Evolutionary conservation across 92 coral and sea anemone species (phyloP).

Genomic region (Porites lobata): DNA sequence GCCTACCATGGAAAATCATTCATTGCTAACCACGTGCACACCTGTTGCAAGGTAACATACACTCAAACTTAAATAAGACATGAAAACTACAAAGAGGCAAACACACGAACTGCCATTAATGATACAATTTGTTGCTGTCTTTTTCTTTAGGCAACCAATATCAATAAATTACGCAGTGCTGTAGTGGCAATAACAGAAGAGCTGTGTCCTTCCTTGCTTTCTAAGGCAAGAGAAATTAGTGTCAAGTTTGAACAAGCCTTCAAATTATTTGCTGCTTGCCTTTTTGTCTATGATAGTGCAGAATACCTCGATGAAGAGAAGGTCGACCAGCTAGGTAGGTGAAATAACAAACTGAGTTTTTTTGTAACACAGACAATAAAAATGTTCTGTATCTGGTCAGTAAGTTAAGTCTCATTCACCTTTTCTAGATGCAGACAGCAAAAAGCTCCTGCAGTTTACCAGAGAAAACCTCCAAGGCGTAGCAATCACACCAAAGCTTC

Average conservation of each 20-base stretch:
- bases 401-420: too few relatives aligned
- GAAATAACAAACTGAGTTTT: neutral
- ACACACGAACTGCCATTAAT: too few relatives aligned
- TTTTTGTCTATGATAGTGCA: constrained; percentile 44
- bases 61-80: too few relatives aligned
- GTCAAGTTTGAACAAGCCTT: constrained; percentile 34
- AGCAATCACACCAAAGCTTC: constrained; percentile 43
- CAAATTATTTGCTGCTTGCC: constrained; percentile 44
- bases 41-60: too few relatives aligned
- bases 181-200: constrained; percentile 1
- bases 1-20: constrained; percentile 4
- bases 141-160: too few relatives aligned
- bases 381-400: too few relatives aligned
- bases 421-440: constrained; percentile 28
- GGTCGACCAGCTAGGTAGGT: constrained; percentile 30
- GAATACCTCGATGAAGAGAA: constrained; percentile 36
- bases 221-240: constrained; percentile 49
- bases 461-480: constrained; percentile 18
- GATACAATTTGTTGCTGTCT: too few relatives aligned
- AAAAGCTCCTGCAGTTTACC: neutral
- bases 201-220: constrained; percentile 37
- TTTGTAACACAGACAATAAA: neutral
- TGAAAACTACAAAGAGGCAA: too few relatives aligned
- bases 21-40: too few relatives aligned
- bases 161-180: too few relatives aligned